phyloP scores from a whole-genome alignment of 2,113 vertebrate species.

The Orthonyx spaldingii region DNA sequence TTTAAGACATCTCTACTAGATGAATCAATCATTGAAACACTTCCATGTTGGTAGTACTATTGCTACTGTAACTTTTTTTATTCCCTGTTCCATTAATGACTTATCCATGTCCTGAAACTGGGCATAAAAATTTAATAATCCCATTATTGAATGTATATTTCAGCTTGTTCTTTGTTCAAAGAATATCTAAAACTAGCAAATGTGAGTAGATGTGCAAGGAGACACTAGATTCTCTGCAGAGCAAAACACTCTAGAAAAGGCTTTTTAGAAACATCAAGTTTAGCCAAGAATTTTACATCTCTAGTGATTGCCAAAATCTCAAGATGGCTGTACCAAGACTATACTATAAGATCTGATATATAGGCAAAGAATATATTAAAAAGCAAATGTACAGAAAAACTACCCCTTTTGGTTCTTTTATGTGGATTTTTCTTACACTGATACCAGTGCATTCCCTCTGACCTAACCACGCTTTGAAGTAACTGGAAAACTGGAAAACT shows the following conservation, averaged over 20 bases:
- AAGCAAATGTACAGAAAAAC: not conserved
- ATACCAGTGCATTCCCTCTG: not conserved
- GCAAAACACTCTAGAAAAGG: not conserved
- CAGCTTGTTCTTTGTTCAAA: not conserved
- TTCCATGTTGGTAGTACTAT: not conserved
- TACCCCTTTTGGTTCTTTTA: not conserved
- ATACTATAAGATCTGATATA: not conserved
- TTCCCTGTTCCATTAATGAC: not conserved
- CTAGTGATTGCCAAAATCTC: not conserved
- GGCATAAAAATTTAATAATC: not conserved
- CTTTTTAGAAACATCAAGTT: not conserved
- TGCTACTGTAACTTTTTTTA: not conserved
- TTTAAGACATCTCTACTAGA: not conserved
- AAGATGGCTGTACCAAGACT: not conserved
- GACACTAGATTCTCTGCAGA: not conserved
- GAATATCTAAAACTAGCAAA: not conserved
- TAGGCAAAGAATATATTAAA: not conserved
- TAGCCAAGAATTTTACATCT: not conserved
- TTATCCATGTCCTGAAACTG: not conserved
- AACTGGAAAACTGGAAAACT: not conserved
- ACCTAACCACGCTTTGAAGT: fast-evolving
- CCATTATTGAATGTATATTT: not conserved
- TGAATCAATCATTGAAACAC: not conserved
- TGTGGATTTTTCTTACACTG: not conserved
- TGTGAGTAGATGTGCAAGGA: not conserved